Evolutionary conservation across 2,888 invertebrate species (phyloP).

Genomic region (Carcina quercana): DNA sequence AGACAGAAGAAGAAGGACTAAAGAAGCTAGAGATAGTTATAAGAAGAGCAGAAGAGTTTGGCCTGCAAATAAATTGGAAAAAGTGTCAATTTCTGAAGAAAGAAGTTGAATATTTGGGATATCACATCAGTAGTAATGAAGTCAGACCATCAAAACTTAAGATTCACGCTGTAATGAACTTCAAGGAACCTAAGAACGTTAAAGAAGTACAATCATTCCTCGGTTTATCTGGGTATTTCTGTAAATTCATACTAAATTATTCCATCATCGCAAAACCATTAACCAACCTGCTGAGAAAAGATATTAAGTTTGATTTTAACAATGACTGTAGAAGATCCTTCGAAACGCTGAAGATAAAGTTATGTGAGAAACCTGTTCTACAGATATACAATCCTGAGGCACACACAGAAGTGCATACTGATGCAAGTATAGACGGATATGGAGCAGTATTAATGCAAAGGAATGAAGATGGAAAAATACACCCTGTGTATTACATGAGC

Average conservation of each 20-base stretch:
- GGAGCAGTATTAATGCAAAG: slow-evolving; percentile 17
- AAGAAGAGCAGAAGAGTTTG: slow-evolving; percentile 19
- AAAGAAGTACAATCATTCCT: slow-evolving; percentile 17
- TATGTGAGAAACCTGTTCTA: slow-evolving; percentile 15
- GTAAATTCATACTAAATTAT: slow-evolving; percentile 17
- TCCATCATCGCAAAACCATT: slow-evolving; percentile 19
- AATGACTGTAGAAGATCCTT: slow-evolving; percentile 12
- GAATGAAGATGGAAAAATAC: slow-evolving; percentile 10
- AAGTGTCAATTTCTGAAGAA: slow-evolving; percentile 34
- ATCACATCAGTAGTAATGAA: slow-evolving; percentile 14
- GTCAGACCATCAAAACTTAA: slow-evolving; percentile 17
- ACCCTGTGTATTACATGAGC: slow-evolving; percentile 15
- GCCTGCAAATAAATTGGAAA: slow-evolving; percentile 27
- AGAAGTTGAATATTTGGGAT: slow-evolving; percentile 22
- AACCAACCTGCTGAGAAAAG: slow-evolving; percentile 18
- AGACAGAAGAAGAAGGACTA: slow-evolving; percentile 16
- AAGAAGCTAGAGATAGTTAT: slow-evolving; percentile 14
- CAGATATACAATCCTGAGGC: slow-evolving; percentile 14
- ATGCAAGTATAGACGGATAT: slow-evolving; percentile 16
- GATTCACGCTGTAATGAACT: slow-evolving; percentile 15
- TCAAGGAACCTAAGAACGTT: slow-evolving; percentile 11
- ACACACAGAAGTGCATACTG: slow-evolving; percentile 22
- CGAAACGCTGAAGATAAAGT: slow-evolving; percentile 14
- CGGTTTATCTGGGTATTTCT: slow-evolving; percentile 16
- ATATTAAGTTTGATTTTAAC: slow-evolving; percentile 15